A percentile compares a stretch with the other conserved stretches of the same genome.
Conservation (phyloP, 2,113 vertebrate genomes). For the Lethenteron reissneri region DNA sequence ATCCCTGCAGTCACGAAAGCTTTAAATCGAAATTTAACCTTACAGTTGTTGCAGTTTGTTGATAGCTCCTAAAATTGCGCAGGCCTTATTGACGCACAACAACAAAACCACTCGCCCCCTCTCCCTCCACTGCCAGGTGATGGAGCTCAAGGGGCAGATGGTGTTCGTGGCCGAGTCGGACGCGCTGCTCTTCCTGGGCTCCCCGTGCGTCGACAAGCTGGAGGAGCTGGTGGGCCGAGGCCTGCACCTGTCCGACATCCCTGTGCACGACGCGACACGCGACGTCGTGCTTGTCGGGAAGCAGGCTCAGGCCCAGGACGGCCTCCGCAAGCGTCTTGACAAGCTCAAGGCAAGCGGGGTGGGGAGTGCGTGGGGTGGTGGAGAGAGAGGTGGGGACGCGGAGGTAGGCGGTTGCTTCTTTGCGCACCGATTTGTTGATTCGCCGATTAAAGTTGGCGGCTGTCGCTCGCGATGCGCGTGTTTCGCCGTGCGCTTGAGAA, state of each 20-base stretch:
- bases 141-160: conserved; percentile 98
- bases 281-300: conserved; percentile 92
- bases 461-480: no score
- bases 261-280: conserved; percentile 82
- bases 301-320: conserved; percentile 89
- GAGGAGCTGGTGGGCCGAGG: conserved; percentile 93
- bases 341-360: conserved; percentile 49
- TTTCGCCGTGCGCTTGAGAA: no score
- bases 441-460: no score
- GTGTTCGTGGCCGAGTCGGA: conserved; percentile 78
- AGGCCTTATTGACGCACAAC: no score
- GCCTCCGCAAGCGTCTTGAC: conserved; percentile 92
- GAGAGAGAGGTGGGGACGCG: no score
- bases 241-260: conserved; percentile 81
- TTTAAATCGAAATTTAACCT: no score
- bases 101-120: not conserved
- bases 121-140: conserved; percentile 39
- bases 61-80: no score
- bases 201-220: conserved; percentile 82
- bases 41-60: no score
- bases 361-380: no score
- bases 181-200: conserved; percentile 77
- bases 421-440: no score
- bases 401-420: no score
- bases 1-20: no score